A percentile compares a stretch with the other conserved stretches of the same genome.
phyloP scores from a whole-genome alignment of 2,797 vertebrate genomes.

The Chaetophractus vellerosus region DNA sequence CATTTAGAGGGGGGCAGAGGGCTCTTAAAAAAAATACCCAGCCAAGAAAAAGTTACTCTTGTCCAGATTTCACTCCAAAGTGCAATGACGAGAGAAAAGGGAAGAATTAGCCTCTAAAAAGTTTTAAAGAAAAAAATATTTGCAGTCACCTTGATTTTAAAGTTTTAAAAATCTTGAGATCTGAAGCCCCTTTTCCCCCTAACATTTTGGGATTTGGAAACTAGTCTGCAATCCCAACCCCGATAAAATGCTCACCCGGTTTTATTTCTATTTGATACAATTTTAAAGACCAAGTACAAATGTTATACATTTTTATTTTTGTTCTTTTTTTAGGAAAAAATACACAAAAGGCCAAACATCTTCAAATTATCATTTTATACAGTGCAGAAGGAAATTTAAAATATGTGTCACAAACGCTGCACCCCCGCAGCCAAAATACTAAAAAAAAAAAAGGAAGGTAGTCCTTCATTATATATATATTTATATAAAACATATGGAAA shows the following conservation, averaged over 20 bases:
- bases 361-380: conserved; percentile 94
- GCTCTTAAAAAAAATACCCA: conserved; percentile 53
- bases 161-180: background rate
- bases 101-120: background rate
- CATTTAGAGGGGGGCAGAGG: background rate
- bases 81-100: conserved; percentile 60
- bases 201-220: background rate
- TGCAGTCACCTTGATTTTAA: background rate
- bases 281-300: conserved; percentile 89
- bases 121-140: background rate
- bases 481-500: conserved; percentile 91
- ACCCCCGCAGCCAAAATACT: conserved; percentile 80
- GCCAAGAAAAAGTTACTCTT: conserved; percentile 29
- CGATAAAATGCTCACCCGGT: conserved; percentile 70
- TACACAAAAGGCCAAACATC: conserved; percentile 91
- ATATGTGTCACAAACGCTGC: conserved; percentile 91
- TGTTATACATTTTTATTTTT: conserved; percentile 91
- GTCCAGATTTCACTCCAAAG: background rate
- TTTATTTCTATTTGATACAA: conserved; percentile 88
- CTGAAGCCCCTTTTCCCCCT: no score
- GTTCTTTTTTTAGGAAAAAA: conserved; percentile 87
- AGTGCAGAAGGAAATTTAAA: conserved; percentile 95
- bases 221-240: conserved; percentile 68
- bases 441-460: conserved; percentile 67
- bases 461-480: conserved; percentile 92